A percentile compares a stretch with the other conserved stretches of the same genome.
Evolutionary conservation across 2,888 invertebrate genomes (phyloP).

Genomic region (Pycnomerus fuliginosus): DNA sequence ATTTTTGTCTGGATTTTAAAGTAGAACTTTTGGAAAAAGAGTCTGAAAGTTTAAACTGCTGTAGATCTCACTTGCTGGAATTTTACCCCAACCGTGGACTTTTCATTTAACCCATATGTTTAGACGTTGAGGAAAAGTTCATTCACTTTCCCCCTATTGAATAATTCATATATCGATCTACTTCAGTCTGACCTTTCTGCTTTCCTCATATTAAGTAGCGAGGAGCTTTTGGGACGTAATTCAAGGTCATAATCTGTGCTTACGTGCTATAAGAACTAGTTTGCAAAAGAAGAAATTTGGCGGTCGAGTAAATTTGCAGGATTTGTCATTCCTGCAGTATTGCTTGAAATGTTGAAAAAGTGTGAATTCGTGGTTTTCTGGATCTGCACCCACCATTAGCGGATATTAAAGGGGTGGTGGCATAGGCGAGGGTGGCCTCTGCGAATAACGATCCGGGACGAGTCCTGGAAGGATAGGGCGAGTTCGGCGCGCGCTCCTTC

Average conservation of each 20-base stretch:
- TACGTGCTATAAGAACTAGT: too few relatives aligned
- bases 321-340: too few relatives aligned
- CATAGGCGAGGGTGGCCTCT: constrained; percentile 48
- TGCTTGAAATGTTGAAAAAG: too few relatives aligned
- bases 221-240: constrained; percentile 38
- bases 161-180: constrained; percentile 55
- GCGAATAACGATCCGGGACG: constrained; percentile 54
- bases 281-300: too few relatives aligned
- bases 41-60: too few relatives aligned
- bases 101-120: constrained; percentile 52
- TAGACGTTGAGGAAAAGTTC: constrained; percentile 50
- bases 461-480: constrained; percentile 40
- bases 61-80: too few relatives aligned
- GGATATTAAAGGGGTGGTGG: constrained; percentile 49
- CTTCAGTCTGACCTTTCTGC: constrained; percentile 54
- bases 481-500: constrained; percentile 33
- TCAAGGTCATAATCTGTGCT: constrained; percentile 38
- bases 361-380: too few relatives aligned
- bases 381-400: constrained; percentile 47
- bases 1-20: too few relatives aligned
- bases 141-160: constrained; percentile 55
- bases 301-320: too few relatives aligned
- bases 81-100: too few relatives aligned
- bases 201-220: constrained; percentile 53
- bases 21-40: too few relatives aligned